Conservation (phyloP, 2,797 vertebrate species). For the Enteromius fasciolatus region DNA sequence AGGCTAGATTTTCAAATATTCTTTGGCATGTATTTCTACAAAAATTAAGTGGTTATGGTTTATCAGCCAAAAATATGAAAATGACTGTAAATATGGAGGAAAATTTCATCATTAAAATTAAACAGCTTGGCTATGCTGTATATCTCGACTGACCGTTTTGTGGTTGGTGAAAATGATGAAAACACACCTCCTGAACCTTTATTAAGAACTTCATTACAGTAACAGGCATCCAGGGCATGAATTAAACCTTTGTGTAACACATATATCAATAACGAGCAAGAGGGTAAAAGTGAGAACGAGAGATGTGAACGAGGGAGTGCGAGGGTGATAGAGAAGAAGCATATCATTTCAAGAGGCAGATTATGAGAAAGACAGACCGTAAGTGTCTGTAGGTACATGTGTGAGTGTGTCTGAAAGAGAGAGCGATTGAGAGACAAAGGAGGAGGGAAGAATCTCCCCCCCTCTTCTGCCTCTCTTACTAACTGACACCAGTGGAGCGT, state of each 20-base stretch:
- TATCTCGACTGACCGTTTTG: background rate
- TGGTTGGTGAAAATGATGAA: background rate
- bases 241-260: constrained; percentile 25
- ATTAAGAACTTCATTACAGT: background rate
- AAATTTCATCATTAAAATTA: background rate
- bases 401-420: constrained; percentile 29
- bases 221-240: constrained; percentile 10
- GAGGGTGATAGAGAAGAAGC: constrained; percentile 18
- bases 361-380: constrained; percentile 29
- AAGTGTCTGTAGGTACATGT: constrained; percentile 34
- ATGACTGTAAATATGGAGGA: background rate
- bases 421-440: constrained; percentile 36
- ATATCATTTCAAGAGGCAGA: constrained; percentile 28
- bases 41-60: background rate
- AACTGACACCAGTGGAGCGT: constrained; percentile 63
- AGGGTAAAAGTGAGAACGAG: constrained; percentile 28
- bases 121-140: background rate
- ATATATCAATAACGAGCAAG: constrained; percentile 15
- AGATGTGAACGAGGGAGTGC: constrained; percentile 39
- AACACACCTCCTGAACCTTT: background rate
- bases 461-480: constrained; percentile 50
- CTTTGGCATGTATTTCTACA: background rate
- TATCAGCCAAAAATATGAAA: background rate
- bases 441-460: constrained; percentile 41
- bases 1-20: background rate